Base-by-base conservation (phyloP, 1,140 invertebrate species). In the Penaeus chinensis region DNA sequence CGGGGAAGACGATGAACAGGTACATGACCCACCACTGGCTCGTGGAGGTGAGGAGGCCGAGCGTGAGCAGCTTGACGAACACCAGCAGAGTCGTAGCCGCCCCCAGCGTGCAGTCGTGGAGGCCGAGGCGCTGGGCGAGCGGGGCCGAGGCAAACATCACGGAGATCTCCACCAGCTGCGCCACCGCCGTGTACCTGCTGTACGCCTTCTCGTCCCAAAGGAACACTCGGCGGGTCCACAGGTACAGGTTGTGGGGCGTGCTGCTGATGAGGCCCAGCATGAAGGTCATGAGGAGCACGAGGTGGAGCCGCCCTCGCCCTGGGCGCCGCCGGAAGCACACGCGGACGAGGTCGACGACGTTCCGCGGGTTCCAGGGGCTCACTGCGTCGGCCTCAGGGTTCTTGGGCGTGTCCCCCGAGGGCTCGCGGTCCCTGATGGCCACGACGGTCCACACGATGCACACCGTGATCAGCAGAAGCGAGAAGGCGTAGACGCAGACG, bases 351-450 rank as follows among this genome's bases (percentile, higher is more conserved):
- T 66, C 62, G 27, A 65, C 20, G 16, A 82, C 80, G 47, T 82
- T 82, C 32, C 22, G 66, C 20, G 80, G 80, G 61, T 66, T 82
- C 61, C 61, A 82, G 8, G 60, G 80, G 65, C 80, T 82, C 54
- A 54, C 54, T 13, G 54, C 54, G 54, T 54, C 54, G 54, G 54
- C 54, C 54, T 16, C 54, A 8, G 54, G 54, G 54, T 42, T 11
- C 54, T 54, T 54, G 11, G 54, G 11, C 54, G 54, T 54, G 54
- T 54, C 54, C 54, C 54, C 54, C 54, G 54, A 37, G 13, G 47
- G 60, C 11, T 54, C 37, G 18, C 60, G 37, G 37, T 79, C 20
- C n/a, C 47, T 42, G 37, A 79, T 79, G n/a, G 32, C 77, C 16
- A 79, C 11, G 37, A 79, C n/a, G n/a, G 77, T 79, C 18, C 60